phyloP scores from a whole-genome alignment of 2,888 invertebrate genomes.

The Bimastos eiseni region DNA sequence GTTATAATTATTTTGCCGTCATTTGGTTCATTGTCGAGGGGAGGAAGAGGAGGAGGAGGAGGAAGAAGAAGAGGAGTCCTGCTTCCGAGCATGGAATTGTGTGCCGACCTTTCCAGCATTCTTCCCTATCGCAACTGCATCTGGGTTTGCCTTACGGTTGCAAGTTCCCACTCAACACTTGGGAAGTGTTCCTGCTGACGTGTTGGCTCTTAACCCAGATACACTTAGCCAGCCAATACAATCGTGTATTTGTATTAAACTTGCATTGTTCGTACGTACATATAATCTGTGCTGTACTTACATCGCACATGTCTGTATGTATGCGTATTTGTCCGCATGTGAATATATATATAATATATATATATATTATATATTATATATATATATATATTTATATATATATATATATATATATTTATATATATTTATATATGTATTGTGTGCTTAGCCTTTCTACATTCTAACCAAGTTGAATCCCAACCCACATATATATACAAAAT shows the following conservation, averaged over 20 bases:
- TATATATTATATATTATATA: background rate
- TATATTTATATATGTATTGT: background rate
- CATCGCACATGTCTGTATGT: no score
- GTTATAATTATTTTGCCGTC: background rate
- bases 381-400: background rate
- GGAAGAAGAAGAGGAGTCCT: no score
- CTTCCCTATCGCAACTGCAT: background rate
- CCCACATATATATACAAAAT: no score
- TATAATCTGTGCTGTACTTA: background rate
- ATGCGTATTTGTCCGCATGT: no score
- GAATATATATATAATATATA: background rate
- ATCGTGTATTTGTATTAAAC: background rate
- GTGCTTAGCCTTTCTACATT: no score
- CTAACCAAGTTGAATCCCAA: no score
- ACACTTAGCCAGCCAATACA: background rate
- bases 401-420: background rate
- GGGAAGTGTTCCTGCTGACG: background rate
- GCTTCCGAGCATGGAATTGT: background rate
- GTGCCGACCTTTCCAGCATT: background rate
- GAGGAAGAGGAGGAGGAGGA: no score
- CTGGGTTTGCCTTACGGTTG: background rate
- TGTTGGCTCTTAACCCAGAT: background rate
- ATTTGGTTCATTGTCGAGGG: background rate
- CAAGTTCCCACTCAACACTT: background rate
- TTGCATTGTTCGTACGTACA: background rate